A percentile compares a stretch with the other conserved stretches of the same genome.
Evolutionary conservation across 2,888 invertebrate species (phyloP).

Genomic region (Agrotis ipsilon): DNA sequence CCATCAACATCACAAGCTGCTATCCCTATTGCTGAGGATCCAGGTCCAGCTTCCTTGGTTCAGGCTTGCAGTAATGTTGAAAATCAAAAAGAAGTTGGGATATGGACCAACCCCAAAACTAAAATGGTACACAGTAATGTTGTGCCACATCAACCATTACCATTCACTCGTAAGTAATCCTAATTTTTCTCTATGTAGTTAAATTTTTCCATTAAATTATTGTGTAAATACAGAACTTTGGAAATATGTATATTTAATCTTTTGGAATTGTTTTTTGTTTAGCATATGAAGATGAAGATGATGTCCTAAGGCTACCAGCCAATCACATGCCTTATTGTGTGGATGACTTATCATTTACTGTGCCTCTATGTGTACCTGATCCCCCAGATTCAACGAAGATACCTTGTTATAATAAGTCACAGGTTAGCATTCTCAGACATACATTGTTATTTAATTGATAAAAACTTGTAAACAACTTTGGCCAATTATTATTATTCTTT

Average conservation of each 20-base stretch:
- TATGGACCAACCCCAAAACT: constrained; percentile 89
- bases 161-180: constrained; percentile 85
- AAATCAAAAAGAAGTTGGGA: constrained; percentile 88
- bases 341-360: constrained; percentile 90
- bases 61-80: constrained; percentile 86
- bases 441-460: background rate
- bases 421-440: constrained; percentile 78
- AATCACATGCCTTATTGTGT: constrained; percentile 88
- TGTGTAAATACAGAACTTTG: background rate
- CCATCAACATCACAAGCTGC: constrained; percentile 84
- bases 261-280: constrained; percentile 16
- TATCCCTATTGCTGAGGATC: constrained; percentile 79
- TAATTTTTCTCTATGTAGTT: background rate
- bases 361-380: constrained; percentile 92
- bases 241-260: background rate
- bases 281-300: constrained; percentile 93
- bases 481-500: constrained; percentile 1
- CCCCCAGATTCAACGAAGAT: constrained; percentile 91
- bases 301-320: constrained; percentile 82
- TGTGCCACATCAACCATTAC: constrained; percentile 86
- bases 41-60: constrained; percentile 85
- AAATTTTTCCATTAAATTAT: background rate
- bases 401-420: constrained; percentile 93
- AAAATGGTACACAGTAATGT: constrained; percentile 88
- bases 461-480: background rate